Conservation (phyloP, 2,888 invertebrate species). For the Andrena haemorrhoa region DNA sequence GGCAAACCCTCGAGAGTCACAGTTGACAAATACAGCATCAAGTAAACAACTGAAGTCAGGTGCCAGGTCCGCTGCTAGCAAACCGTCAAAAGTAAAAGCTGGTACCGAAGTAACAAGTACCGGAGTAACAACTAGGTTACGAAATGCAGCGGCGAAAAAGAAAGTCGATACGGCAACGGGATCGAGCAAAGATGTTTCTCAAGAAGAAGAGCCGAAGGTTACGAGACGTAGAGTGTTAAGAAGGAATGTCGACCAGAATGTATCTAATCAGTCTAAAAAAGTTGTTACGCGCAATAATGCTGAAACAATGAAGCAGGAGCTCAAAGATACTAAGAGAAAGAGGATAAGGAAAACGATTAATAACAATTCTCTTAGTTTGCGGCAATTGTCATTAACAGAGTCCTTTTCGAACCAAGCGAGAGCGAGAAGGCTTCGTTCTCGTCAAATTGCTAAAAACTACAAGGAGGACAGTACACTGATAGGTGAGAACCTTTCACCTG, state of each 20-base stretch:
- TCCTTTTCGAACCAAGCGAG: constrained; percentile 65
- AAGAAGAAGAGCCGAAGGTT: background rate
- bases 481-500: background rate
- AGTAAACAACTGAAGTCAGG: background rate
- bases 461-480: constrained; percentile 48
- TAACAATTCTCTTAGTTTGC: constrained; percentile 12
- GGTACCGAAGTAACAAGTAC: background rate
- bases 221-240: background rate
- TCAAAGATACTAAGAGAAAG: background rate
- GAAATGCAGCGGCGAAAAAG: background rate
- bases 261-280: background rate
- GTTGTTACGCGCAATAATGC: background rate
- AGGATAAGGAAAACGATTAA: constrained; percentile 2
- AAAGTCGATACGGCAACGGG: background rate
- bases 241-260: background rate
- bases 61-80: background rate
- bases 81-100: background rate
- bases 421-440: constrained; percentile 51
- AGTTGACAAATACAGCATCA: background rate
- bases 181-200: background rate
- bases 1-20: background rate
- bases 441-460: constrained; percentile 44
- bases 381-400: constrained; percentile 65
- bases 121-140: background rate
- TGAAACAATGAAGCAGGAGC: constrained; percentile 1